Evolutionary conservation across 1,140 invertebrate species (phyloP).

Genomic region (Leptinotarsa defecta): DNA sequence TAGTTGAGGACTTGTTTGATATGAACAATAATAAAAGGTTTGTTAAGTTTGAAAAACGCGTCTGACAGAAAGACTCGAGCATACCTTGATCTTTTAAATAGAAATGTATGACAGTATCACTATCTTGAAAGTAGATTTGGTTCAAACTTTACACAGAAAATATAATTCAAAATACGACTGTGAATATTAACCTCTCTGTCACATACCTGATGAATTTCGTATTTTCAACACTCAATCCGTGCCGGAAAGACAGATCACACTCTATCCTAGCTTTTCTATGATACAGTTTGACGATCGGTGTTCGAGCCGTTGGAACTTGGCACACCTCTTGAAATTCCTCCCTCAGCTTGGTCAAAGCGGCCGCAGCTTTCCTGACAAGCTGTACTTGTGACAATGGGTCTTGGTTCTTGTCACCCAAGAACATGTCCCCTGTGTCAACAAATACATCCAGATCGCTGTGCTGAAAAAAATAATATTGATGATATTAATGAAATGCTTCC

Average conservation of each 20-base stretch:
- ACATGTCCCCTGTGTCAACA: conserved; percentile 57
- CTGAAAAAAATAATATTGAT: conserved; percentile 36
- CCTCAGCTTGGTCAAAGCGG: conserved; percentile 39
- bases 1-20: too few relatives aligned
- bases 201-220: conserved; percentile 57
- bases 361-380: conserved; percentile 41
- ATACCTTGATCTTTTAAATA: too few relatives aligned
- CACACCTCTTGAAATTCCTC: conserved; percentile 49
- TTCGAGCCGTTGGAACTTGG: conserved; percentile 56
- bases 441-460: conserved; percentile 61
- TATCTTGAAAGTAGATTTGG: too few relatives aligned
- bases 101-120: too few relatives aligned
- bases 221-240: conserved; percentile 63
- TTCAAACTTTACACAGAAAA: too few relatives aligned
- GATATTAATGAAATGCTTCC: not conserved
- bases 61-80: too few relatives aligned
- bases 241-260: conserved; percentile 64
- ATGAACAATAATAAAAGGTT: too few relatives aligned
- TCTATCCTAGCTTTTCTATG: conserved; percentile 57
- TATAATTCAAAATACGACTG: too few relatives aligned
- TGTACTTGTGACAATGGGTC: conserved; percentile 46
- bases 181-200: too few relatives aligned
- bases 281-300: conserved; percentile 63
- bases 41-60: too few relatives aligned
- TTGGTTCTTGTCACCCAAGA: conserved; percentile 46